Evolutionary conservation across 1,140 invertebrate genomes (phyloP), one percentile per base, ranked within the genome.

Genomic region (Bacillus rossius): DNA sequence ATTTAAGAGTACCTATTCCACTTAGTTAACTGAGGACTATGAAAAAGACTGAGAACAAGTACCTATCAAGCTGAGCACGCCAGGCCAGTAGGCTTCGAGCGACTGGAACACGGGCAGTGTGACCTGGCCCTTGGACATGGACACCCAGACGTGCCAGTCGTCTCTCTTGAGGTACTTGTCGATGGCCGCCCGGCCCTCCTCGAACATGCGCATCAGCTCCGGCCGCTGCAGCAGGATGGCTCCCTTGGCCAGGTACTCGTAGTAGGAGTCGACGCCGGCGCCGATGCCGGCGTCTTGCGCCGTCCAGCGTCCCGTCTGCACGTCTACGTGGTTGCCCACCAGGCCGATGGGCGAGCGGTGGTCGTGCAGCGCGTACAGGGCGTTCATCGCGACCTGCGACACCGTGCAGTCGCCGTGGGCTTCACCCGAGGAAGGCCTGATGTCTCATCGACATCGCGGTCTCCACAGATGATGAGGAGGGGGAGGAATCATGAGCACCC

Each of bases 71-170:
- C 94, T 95, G 29, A 99, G 78, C 26, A 99, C 80, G 2, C 97
- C 96, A 1, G 98, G 98, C 95, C 96, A 99, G 72, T 94, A 99
- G 0, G 96, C 91, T 78, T 99, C 97, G 8, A 99, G 77, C 0
- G 94, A 98, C 72, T 99, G 97, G 72, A 99, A 99, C 2, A 99
- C 89, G 0, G 97, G 95, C 60, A 98, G 76, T 3, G 96, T 97
- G 2, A 98, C 89, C 69, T 93, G 88, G 0, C 95, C 98, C 71
- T 94, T 93, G 10, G 85, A 83, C 94, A 98, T 98, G 19, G 92
- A 91, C 1, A 93, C 95, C 96, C 94, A 98, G 61, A 97, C 82
- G 69, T 96, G 96, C 92, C 91, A 95, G 71, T 99, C 96, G 67
- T 96, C 94, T 66, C 88, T 86, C 61, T 90, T 88, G 66, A 99